Conservation (phyloP, 2,113 vertebrate genomes). For the Platysteira castanea region DNA sequence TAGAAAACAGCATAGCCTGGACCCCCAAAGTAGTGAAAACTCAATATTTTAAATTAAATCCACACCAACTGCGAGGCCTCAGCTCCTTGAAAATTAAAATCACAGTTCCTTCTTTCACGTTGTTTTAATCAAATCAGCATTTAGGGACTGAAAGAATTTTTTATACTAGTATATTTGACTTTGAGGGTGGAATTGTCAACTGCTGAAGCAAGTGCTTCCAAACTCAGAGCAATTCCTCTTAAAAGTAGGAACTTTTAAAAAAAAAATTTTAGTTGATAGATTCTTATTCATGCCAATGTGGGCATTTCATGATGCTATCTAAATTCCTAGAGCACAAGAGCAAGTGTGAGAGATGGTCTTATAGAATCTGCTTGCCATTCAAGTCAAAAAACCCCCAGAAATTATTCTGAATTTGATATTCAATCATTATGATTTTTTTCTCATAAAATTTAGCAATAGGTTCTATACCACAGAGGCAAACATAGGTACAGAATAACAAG, state of each 20-base stretch:
- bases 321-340: background rate
- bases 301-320: background rate
- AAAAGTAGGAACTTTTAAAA: background rate
- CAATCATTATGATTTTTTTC: background rate
- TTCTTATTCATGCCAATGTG: background rate
- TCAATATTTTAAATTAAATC: background rate
- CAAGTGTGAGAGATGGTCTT: background rate
- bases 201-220: background rate
- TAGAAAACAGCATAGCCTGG: background rate
- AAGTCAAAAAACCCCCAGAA: rapidly evolving
- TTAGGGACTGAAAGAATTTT: background rate
- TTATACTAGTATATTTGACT: background rate
- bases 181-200: background rate
- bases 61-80: background rate
- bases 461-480: background rate
- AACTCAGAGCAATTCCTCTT: background rate
- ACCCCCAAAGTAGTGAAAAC: background rate
- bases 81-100: background rate
- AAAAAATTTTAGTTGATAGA: background rate
- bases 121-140: background rate
- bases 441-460: background rate
- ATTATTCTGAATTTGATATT: background rate
- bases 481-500: background rate
- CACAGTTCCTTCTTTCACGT: background rate
- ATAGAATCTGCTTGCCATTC: background rate